phyloP scores from a whole-genome alignment of 2,888 invertebrate species.

The Litoditis marina region DNA sequence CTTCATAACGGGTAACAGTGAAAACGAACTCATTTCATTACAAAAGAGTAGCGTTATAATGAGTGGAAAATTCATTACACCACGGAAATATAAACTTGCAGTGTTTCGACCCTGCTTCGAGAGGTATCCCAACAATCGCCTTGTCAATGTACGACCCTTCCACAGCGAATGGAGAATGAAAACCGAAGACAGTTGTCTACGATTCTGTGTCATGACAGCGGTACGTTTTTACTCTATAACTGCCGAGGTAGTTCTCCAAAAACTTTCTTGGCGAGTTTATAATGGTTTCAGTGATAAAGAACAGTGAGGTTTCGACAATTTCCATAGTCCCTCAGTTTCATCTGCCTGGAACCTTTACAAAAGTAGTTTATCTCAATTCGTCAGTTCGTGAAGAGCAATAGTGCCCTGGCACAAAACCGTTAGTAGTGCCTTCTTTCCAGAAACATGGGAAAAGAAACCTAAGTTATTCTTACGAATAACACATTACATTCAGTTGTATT shows the following conservation, averaged over 20 bases:
- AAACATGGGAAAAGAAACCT: too few species aligned
- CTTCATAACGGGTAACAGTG: neutral
- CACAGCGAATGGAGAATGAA: constrained; percentile 58
- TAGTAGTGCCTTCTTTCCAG: too few species aligned
- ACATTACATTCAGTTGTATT: constrained; percentile 3
- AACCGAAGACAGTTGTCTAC: constrained; percentile 53
- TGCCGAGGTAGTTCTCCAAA: too few species aligned
- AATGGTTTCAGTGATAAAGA: too few species aligned
- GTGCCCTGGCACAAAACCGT: too few species aligned
- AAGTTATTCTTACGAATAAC: too few species aligned
- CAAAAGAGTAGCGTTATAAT: neutral
- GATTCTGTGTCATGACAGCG: constrained; percentile 47
- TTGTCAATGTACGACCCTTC: constrained; percentile 50
- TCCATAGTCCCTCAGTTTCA: too few species aligned
- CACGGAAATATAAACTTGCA: constrained; percentile 22
- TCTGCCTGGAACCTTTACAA: too few species aligned
- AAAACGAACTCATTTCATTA: neutral
- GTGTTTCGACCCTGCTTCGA: constrained; percentile 60
- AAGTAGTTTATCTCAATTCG: too few species aligned
- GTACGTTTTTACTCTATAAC: constrained; percentile 26
- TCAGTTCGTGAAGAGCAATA: too few species aligned
- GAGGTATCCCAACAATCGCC: constrained; percentile 50
- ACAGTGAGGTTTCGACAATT: too few species aligned
- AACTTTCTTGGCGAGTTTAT: neutral
- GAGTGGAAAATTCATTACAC: neutral